phyloP scores from a whole-genome alignment of 1,140 invertebrate genomes.

The Dinoponera quadriceps region DNA sequence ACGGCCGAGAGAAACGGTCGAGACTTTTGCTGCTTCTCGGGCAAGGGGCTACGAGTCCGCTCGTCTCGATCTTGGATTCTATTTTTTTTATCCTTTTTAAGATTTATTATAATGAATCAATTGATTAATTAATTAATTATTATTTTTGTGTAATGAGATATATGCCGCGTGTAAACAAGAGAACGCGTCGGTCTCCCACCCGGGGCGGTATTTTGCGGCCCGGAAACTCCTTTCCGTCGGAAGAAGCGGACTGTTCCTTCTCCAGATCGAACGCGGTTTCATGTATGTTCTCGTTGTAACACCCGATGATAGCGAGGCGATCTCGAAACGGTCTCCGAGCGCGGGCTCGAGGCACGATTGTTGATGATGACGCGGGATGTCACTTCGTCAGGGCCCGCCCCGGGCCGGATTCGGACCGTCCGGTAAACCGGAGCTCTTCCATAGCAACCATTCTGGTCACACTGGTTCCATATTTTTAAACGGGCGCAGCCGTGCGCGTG shows the following conservation, averaged over 20 bases:
- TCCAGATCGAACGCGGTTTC: background rate
- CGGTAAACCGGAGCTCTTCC: conserved; percentile 84
- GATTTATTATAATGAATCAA: conserved; percentile 70
- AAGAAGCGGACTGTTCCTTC: background rate
- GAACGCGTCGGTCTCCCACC: conserved; percentile 78
- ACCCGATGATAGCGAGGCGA: conserved; percentile 11
- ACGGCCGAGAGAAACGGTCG: conserved; percentile 35
- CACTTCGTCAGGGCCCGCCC: conserved; percentile 68
- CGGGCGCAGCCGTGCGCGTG: conserved; percentile 81
- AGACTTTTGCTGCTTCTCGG: conserved; percentile 51
- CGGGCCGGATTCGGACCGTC: conserved; percentile 81
- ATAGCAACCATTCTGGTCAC: conserved; percentile 86
- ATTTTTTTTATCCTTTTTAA: conserved; percentile 75
- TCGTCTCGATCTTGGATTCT: conserved; percentile 72
- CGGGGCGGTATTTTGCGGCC: conserved; percentile 66
- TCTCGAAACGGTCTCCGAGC: conserved; percentile 4
- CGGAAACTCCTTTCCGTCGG: background rate
- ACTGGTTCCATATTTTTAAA: conserved; percentile 86
- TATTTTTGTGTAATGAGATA: conserved; percentile 77
- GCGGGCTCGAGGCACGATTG: conserved; percentile 26
- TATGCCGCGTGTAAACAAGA: conserved; percentile 79
- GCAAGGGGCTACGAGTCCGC: conserved; percentile 47
- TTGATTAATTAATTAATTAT: conserved; percentile 73
- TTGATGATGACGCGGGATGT: conserved; percentile 20
- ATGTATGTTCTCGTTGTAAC: conserved; percentile 6